These are phyloP conservation scores for Poecilia latipinna DNA, from an alignment of 2,113 vertebrate species.

Conservation along the genomic window DNA sequence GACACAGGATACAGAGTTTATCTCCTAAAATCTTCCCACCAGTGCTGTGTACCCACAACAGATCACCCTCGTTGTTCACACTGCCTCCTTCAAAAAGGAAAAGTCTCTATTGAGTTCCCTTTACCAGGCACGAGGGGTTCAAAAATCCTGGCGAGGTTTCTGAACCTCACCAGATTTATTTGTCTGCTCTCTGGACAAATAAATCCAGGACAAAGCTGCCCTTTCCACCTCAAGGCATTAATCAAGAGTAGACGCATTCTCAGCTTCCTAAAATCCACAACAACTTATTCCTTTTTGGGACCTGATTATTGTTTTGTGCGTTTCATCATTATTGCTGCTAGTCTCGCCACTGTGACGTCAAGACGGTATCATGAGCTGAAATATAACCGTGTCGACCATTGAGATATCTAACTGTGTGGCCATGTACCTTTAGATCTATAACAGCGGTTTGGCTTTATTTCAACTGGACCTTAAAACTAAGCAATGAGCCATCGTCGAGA, in stretches of 20 bases:
- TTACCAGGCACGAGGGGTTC: background rate
- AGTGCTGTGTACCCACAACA: no score
- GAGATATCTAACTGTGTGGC: background rate
- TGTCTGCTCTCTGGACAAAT: no score
- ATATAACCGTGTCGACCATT: background rate
- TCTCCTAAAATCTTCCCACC: no score
- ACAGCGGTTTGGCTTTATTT: background rate
- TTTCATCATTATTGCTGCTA: no score
- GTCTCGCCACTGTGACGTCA: background rate
- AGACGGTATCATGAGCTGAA: no score
- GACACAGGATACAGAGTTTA: no score
- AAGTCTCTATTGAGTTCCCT: background rate
- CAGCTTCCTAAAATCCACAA: background rate
- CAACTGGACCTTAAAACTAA: background rate
- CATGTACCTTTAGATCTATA: no score
- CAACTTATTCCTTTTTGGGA: no score
- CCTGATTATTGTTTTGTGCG: no score
- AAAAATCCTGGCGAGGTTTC: background rate
- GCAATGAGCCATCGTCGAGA: background rate
- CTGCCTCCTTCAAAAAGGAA: background rate
- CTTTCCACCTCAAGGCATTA: background rate
- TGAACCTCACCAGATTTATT: no score
- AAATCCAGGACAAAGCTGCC: background rate
- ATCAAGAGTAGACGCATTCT: no score
- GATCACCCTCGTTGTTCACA: no score